These are phyloP conservation scores for Linnaemya tessellans DNA, from an alignment of 2,888 invertebrate genomes.

Conservation along the genomic window DNA sequence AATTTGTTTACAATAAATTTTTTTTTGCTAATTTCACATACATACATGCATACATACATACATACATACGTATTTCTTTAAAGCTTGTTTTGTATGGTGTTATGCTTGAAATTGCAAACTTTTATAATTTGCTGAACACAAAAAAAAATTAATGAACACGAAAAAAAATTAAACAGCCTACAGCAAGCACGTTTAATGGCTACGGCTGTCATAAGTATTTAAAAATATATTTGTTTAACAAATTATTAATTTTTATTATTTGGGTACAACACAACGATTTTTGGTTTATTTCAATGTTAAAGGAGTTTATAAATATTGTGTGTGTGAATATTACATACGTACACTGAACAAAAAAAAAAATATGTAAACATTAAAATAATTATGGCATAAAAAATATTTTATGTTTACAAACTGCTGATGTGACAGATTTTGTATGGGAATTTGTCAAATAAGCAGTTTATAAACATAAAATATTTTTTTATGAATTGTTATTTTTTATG, in stretches of 20 bases:
- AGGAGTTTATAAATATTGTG: background rate
- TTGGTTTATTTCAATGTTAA: too few relatives aligned
- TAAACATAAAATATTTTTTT: too few relatives aligned
- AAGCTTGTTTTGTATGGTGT: background rate
- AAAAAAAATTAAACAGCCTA: background rate
- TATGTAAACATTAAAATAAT: too few relatives aligned
- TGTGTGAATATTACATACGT: too few relatives aligned
- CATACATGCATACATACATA: background rate
- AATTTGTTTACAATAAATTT: conserved; percentile 14
- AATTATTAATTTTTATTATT: background rate
- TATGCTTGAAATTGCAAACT: background rate
- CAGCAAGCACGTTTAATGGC: conserved; percentile 27
- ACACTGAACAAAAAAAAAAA: too few relatives aligned
- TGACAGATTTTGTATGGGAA: too few relatives aligned
- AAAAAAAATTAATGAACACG: background rate
- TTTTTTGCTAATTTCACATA: conserved; percentile 35
- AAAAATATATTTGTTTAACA: conserved; percentile 7
- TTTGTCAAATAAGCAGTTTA: too few relatives aligned
- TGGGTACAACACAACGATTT: background rate
- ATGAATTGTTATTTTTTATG: too few relatives aligned
- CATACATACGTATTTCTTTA: background rate
- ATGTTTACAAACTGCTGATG: too few relatives aligned
- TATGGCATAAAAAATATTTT: too few relatives aligned
- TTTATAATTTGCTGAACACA: background rate
- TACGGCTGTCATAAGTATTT: background rate